These are phyloP conservation scores for Leptinotarsa undecemlineata DNA, from an alignment of 1,140 invertebrate species.

Conservation along the genomic window DNA sequence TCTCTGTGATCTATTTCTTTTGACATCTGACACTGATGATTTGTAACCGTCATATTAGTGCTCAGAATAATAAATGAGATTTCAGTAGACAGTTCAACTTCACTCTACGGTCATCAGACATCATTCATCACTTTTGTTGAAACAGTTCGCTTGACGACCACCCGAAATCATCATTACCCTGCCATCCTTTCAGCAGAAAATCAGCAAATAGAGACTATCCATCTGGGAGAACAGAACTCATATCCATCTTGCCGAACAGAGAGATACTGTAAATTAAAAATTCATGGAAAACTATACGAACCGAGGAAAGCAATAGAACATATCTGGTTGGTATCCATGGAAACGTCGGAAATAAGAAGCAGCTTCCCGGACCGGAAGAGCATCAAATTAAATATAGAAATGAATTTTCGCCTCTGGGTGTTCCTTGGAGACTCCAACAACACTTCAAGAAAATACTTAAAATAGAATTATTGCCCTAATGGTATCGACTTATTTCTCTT, in stretches of 20 bases:
- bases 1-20: too few species aligned
- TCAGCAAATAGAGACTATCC: not conserved
- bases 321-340: constrained; percentile 33
- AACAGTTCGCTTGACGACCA: too few species aligned
- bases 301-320: constrained; percentile 2
- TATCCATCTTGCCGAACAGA: not conserved
- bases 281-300: constrained; percentile 3
- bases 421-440: constrained; percentile 33
- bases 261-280: constrained; percentile 1
- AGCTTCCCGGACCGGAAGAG: constrained; percentile 17
- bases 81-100: too few species aligned
- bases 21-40: too few species aligned
- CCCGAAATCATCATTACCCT: too few species aligned
- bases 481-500: constrained; percentile 25
- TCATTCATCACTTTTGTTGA: too few species aligned
- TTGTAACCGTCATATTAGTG: too few species aligned
- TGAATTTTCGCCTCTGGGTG: constrained; percentile 36
- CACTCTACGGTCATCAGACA: too few species aligned
- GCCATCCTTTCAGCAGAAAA: not conserved
- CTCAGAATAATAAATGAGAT: too few species aligned
- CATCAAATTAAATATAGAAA: constrained; percentile 47
- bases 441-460: constrained; percentile 41
- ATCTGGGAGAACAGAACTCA: not conserved
- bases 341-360: constrained; percentile 37
- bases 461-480: constrained; percentile 38